Base-by-base conservation (phyloP, 2,113 vertebrate species). In the Lepisosteus osseus region DNA sequence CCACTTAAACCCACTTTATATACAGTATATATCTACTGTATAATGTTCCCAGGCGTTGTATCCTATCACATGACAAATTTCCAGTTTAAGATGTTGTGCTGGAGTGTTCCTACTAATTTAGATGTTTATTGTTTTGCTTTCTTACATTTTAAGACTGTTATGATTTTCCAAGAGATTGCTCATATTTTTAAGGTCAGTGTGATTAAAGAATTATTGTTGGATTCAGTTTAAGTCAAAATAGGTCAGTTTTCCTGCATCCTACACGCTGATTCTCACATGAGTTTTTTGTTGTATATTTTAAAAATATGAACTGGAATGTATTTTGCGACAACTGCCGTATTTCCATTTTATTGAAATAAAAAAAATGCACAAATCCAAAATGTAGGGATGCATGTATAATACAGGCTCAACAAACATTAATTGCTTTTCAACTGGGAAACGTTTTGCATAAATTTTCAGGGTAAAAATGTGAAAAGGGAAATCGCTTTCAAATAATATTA, bases 41-140 rank as follows among this genome's bases (percentile, higher is more conserved):
- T 29, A 29, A 29, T 29, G 29, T 29, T 29, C 29, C 29, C 29
- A 29, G 29, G 29, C 29, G 2, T 29, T 29, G 29, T 29, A 29
- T 29, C 29, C 29, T 29, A 29, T 29, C 29, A 29, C 29, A 29
- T 29, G 29, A 29, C 1, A 29, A 29, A 29, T 29, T 29, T 29
- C 29, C 29, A 29, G 29, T 29, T 29, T 29, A 29, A 29, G 29
- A 29, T 29, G 29, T 29, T 29, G 29, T 29, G 29, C 29, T 29
- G 29, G 29, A 29, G 29, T 29, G 29, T 29, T 29, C 29, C 29
- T 29, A 29, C 29, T 2, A n/a, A 59, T 59, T 59, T 4, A 4
- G 11, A 12, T 61, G 40, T 73, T 73, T 69, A 69, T 65, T 40
- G 65, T 56, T 29, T 56, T 54, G 43, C 8, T 65, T 47, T 72